Percentiles rank a stretch among this genome's conserved stretches.
These are phyloP conservation scores for Tympanoctomys barrerae DNA, from an alignment of 2,797 vertebrate species.

Conservation along the genomic window DNA sequence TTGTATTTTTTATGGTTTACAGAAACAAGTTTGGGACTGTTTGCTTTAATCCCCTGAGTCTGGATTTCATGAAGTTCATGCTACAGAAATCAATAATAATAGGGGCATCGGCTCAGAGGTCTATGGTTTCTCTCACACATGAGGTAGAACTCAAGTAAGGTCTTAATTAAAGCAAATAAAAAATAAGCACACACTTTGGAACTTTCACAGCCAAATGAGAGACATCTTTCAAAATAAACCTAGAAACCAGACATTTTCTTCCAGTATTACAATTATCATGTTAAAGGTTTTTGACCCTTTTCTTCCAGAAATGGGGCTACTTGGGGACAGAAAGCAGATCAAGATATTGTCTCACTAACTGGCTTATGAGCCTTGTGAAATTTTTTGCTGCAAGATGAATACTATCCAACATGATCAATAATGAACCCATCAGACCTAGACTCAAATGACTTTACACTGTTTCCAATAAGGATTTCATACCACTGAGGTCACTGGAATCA, in stretches of 20 bases:
- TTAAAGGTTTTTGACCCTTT: neutral
- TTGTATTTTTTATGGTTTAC: conserved; percentile 26
- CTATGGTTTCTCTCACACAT: neutral
- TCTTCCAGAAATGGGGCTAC: neutral
- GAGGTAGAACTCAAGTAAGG: neutral
- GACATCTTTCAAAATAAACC: conserved; percentile 32
- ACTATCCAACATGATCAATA: neutral
- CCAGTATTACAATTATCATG: neutral
- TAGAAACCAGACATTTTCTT: conserved; percentile 5
- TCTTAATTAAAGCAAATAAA: conserved; percentile 40
- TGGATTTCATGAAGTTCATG: neutral
- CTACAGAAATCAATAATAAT: conserved; percentile 1
- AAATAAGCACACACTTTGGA: neutral
- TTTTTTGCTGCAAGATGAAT: neutral
- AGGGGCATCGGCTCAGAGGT: neutral
- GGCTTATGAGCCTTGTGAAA: neutral
- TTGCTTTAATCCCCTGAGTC: conserved; percentile 14
- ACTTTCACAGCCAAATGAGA: neutral
- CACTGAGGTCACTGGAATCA: neutral
- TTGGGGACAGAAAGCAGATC: neutral
- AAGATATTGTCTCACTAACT: neutral
- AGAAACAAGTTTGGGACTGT: neutral
- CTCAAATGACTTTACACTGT: conserved; percentile 14
- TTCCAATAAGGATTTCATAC: neutral
- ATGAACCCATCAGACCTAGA: neutral